phyloP scores from a whole-genome alignment of 2,888 invertebrate genomes.

The Ptycholaimellus sp. region DNA sequence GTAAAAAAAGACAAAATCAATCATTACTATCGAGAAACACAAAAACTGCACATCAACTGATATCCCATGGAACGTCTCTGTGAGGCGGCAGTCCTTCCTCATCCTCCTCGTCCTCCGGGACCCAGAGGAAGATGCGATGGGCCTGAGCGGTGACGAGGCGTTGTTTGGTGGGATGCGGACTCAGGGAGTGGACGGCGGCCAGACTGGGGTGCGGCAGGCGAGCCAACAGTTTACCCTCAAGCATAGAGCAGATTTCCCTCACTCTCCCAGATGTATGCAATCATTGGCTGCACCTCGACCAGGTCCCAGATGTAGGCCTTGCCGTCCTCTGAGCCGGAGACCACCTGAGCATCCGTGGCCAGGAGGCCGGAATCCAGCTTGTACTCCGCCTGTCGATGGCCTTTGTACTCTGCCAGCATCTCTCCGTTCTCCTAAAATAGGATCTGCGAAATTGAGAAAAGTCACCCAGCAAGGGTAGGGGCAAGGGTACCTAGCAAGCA shows the following conservation, averaged over 20 bases:
- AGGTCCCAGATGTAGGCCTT: slow-evolving; percentile 67
- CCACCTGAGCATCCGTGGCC: slow-evolving; percentile 53
- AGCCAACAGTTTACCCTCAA: slow-evolving; percentile 33
- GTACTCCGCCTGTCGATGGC: slow-evolving; percentile 56
- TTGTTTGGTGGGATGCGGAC: slow-evolving; percentile 18
- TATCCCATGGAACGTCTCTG: no score
- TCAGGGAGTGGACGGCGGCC: slow-evolving; percentile 15
- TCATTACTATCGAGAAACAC: no score
- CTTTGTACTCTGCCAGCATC: no score
- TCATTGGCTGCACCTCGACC: slow-evolving; percentile 34
- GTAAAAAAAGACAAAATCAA: no score
- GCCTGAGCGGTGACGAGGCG: no score
- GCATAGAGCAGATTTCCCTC: slow-evolving; percentile 36
- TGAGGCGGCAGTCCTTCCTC: no score
- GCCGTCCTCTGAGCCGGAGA: slow-evolving; percentile 72
- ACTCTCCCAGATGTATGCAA: no score
- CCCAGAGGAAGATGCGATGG: slow-evolving; percentile 11
- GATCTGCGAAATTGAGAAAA: no score
- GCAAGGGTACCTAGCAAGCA: no score
- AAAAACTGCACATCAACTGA: no score
- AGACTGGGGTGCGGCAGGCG: slow-evolving; percentile 14
- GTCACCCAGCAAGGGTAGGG: no score
- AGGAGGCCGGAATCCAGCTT: slow-evolving; percentile 64
- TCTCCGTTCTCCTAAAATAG: no score
- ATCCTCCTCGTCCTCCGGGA: slow-evolving; percentile 7